phyloP scores from a whole-genome alignment of 1,140 invertebrate genomes.

The Doryteuthis pealeii region DNA sequence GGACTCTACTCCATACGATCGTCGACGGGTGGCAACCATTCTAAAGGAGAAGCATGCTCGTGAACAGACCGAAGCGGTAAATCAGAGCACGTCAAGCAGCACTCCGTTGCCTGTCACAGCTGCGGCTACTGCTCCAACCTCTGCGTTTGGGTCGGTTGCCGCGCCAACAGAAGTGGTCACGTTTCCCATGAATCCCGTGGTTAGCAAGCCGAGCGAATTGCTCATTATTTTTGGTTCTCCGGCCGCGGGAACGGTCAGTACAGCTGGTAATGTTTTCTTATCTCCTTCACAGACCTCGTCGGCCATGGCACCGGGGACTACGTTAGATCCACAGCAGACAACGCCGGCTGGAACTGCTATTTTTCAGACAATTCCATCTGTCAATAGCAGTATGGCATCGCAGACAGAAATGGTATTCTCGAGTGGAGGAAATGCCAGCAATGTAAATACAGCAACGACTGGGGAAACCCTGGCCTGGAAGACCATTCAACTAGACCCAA shows the following conservation, averaged over 20 bases:
- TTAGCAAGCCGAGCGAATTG: not conserved
- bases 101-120: not conserved
- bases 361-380: not conserved
- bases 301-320: not conserved
- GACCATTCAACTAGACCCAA: not conserved
- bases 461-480: not conserved
- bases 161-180: not conserved
- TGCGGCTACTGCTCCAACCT: not conserved
- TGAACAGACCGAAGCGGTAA: conserved; percentile 16
- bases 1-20: conserved; percentile 29
- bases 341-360: not conserved
- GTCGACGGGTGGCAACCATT: conserved; percentile 34
- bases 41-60: conserved; percentile 41
- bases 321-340: not conserved
- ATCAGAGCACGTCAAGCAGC: not conserved
- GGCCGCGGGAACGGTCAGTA: not conserved
- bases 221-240: conserved; percentile 3
- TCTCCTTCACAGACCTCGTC: not conserved
- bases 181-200: not conserved
- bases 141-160: not conserved
- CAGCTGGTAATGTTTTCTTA: not conserved
- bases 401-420: not conserved
- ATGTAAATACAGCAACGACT: not conserved
- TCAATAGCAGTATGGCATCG: not conserved
- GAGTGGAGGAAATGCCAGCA: not conserved